Base-by-base conservation (phyloP, 1,140 invertebrate species). In the Odontomachus brunneus region DNA sequence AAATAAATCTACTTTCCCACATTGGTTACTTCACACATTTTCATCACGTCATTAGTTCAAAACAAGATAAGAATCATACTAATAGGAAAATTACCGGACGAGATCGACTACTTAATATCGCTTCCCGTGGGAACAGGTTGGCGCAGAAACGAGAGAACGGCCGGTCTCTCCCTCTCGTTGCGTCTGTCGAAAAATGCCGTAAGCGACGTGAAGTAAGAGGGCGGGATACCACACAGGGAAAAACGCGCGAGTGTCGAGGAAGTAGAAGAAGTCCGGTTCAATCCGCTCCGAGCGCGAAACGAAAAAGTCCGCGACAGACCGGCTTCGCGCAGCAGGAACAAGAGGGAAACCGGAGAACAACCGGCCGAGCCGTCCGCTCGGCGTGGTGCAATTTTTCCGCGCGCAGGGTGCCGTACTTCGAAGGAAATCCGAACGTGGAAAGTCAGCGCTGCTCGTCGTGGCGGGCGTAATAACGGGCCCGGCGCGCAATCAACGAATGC, bases 251-350 rank as follows among this genome's bases (percentile, higher is more conserved):
- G 44, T 44, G 55, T 48, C 38, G 22, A 63, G 60, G 15, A 55
- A 26, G 51, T 63, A 1, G 19, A 76, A 75, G 48, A 65, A 66
- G 26, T 29, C 24, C 57, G 57, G 26, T 24, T 76, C 49, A 53
- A 76, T 29, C 19, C 44, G 29, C n/a, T 71, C 67, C n/a, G 53
- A 71, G 67, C 26, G 67, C 49, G 0, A 53, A 49, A 59, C 33
- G 24, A 65, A 76, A 76, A 75, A 53, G 33, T 62, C 57, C 12
- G 9, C n/a, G 33, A 14, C 15, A 33, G 73, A 53, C 59, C 26
- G 60, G 44, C 59, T 75, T 57, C 14, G 59, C 49, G 59, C 33
- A 63, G 9, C 57, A 33, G 2, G 14, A 17, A 7, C 24, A 63
- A 33, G 44, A 38, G 73, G 59, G n/a, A 49, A 2, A 5, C 29